Evolutionary conservation across 2,888 invertebrate genomes (phyloP), one percentile per base, ranked within the genome.

Genomic region (Dasypolia templi): DNA sequence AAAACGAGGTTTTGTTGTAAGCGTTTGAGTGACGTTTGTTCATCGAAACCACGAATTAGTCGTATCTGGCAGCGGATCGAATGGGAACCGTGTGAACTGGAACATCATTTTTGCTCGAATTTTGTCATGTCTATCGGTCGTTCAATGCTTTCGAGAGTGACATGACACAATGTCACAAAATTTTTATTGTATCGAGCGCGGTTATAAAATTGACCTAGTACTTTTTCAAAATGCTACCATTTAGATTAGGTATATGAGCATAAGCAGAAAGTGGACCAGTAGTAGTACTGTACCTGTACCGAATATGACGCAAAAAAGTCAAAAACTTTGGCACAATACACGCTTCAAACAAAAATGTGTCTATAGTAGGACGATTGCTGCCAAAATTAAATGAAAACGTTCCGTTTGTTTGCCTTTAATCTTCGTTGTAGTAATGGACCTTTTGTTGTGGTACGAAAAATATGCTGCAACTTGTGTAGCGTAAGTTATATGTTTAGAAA

Each of bases 341-440:
- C 19, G 19, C 12, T 49, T 46, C 29, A 62, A 65, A 68, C 49
- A 61, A 32, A 44, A 49, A 35, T 61, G 49, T 65, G 51, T 58
- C 1, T 12, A 22, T 58, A 22, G 4, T 22, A 32, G 6, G 12
- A 44, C 17, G 29, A 49, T 77, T 42, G 42, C n/a, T 51, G 58
- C 39, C 59, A 67, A 77, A 82, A 82, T 83, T 19, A 79, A 86
- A 83, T 70, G 76, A 83, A 87, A 84, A 83, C 74, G 59, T 39
- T 46, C 44, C 51, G 66, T 73, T 78, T 87, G 79, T 86, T 87
- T 86, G 77, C 59, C 29, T 86, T 82, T 79, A 78, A 83, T 83
- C 75, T 82, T 69, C 67, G 46, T 63, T 29, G 56, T 35, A 56
- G 19, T 66, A 42, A 55, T 22, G 42, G 11, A 3, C 19, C 32